These are phyloP conservation scores for Machaerirhynchus nigripectus DNA, from an alignment of 2,113 vertebrate genomes.

Conservation along the genomic window DNA sequence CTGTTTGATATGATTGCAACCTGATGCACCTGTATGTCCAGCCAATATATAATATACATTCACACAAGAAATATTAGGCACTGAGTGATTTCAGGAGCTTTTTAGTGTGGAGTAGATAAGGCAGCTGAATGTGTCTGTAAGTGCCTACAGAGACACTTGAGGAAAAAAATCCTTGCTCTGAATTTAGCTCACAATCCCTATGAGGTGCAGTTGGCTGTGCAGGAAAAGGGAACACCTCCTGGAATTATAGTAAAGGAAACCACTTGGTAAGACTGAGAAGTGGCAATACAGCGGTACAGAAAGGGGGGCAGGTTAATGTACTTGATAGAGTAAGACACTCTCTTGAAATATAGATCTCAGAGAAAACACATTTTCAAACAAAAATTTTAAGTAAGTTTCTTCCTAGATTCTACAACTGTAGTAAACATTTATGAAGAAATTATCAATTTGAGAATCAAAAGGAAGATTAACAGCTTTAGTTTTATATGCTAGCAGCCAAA, in stretches of 20 bases:
- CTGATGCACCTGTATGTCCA: background rate
- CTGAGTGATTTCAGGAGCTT: background rate
- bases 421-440: conserved; percentile 17
- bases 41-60: background rate
- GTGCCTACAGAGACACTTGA: background rate
- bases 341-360: background rate
- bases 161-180: background rate
- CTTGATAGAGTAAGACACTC: background rate
- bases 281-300: background rate
- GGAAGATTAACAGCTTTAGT: conserved; percentile 8
- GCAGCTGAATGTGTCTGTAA: background rate
- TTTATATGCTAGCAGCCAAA: background rate
- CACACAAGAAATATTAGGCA: background rate
- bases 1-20: background rate
- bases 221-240: background rate
- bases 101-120: background rate
- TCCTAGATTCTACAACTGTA: background rate
- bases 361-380: background rate
- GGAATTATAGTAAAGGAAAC: background rate
- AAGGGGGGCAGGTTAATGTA: background rate
- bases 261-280: background rate
- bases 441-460: conserved; percentile 6
- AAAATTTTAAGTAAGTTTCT: background rate
- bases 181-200: background rate
- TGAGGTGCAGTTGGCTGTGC: background rate